These are phyloP conservation scores for Ambastaia sidthimunki DNA, from an alignment of 2,797 vertebrate species.

Conservation along the genomic window DNA sequence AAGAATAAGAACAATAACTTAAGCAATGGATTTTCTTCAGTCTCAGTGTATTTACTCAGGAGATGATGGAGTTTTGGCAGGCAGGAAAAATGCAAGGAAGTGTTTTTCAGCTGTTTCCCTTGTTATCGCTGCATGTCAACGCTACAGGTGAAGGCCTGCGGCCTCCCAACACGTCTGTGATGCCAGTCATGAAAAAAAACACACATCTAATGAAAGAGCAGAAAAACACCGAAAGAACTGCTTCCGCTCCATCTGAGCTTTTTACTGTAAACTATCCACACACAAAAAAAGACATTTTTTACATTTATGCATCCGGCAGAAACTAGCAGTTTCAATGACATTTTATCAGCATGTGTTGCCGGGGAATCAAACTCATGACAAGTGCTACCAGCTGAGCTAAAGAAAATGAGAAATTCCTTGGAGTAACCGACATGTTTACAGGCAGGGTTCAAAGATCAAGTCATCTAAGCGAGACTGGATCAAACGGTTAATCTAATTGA, in stretches of 20 bases:
- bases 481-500: conserved; percentile 61
- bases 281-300: neutral
- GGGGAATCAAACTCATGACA: no score
- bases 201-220: neutral
- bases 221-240: conserved; percentile 4
- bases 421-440: conserved; percentile 17
- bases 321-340: neutral
- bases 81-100: neutral
- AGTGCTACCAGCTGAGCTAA: conserved; percentile 40
- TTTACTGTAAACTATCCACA: conserved; percentile 30
- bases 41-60: neutral
- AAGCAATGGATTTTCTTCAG: neutral
- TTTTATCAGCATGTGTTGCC: neutral
- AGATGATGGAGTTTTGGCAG: neutral
- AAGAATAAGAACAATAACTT: no score
- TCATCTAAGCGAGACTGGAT: conserved; percentile 46
- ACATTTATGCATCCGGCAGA: neutral
- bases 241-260: conserved; percentile 22
- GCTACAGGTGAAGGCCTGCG: conserved; percentile 70
- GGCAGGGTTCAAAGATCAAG: conserved; percentile 43
- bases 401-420: conserved; percentile 58
- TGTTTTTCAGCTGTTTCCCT: conserved; percentile 38
- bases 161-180: conserved; percentile 63
- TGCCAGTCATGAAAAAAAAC: conserved; percentile 49
- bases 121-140: conserved; percentile 67